Conservation (phyloP, 2,113 vertebrate genomes). For the Bombycilla garrulus region DNA sequence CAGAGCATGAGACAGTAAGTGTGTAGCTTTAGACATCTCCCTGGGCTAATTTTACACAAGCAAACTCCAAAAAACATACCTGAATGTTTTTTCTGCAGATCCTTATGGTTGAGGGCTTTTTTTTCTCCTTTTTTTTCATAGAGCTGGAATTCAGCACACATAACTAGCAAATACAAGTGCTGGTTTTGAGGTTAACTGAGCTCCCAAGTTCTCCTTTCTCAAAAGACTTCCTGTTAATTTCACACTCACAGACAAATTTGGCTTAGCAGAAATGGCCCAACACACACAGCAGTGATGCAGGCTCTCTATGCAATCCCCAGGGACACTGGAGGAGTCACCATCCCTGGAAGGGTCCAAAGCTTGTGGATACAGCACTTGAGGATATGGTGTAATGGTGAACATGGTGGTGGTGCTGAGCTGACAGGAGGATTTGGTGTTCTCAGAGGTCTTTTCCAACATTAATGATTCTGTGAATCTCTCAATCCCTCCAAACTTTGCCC, state of each 20-base stretch:
- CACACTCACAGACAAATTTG: background rate
- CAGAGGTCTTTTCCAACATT: background rate
- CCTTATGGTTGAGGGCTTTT: background rate
- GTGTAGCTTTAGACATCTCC: background rate
- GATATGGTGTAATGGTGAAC: background rate
- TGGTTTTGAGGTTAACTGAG: background rate
- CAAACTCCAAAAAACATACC: background rate
- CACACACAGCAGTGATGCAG: rapidly evolving
- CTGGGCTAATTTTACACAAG: background rate
- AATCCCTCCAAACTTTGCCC: background rate
- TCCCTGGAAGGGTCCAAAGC: background rate
- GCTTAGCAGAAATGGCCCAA: background rate
- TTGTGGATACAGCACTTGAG: background rate
- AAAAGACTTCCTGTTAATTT: background rate
- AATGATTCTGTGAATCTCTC: background rate
- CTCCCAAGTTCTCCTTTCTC: background rate
- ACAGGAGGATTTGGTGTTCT: background rate
- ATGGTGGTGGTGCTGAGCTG: background rate
- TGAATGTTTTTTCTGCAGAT: background rate
- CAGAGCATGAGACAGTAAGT: background rate
- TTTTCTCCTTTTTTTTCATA: too few relatives aligned
- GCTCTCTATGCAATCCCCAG: background rate
- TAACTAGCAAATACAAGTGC: background rate
- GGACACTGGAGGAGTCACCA: background rate
- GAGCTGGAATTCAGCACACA: background rate